phyloP scores from a whole-genome alignment of 2,888 invertebrate species.

The Gibbula magus region DNA sequence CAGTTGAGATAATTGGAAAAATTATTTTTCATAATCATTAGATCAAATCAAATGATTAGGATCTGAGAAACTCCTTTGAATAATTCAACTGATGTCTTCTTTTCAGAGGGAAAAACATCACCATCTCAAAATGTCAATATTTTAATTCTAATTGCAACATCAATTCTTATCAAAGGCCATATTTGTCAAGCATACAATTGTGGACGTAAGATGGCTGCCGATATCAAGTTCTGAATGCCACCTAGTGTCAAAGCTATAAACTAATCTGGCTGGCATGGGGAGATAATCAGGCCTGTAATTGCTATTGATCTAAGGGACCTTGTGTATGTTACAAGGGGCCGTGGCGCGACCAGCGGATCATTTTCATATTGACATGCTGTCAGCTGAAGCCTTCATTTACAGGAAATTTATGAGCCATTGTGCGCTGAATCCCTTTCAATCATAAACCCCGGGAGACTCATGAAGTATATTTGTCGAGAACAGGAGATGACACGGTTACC shows the following conservation, averaged over 20 bases:
- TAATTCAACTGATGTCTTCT: too few relatives aligned
- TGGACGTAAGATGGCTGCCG: too few relatives aligned
- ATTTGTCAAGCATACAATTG: too few relatives aligned
- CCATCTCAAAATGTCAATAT: too few relatives aligned
- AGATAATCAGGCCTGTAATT: constrained; percentile 19
- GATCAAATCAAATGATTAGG: too few relatives aligned
- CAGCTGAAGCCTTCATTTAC: constrained; percentile 12
- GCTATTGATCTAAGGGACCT: constrained; percentile 14
- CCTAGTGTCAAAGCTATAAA: constrained; percentile 7
- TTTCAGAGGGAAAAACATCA: too few relatives aligned
- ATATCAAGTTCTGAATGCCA: not conserved
- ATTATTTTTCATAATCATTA: too few relatives aligned
- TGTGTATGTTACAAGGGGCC: constrained; percentile 15
- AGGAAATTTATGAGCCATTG: constrained; percentile 9
- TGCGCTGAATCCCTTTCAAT: constrained; percentile 3
- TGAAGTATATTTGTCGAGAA: not conserved
- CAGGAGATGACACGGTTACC: not conserved
- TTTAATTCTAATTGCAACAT: too few relatives aligned
- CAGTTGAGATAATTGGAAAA: too few relatives aligned
- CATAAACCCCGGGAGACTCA: constrained; percentile 11
- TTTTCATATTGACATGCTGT: constrained; percentile 19
- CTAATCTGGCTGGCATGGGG: constrained; percentile 8
- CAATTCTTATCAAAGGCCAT: too few relatives aligned
- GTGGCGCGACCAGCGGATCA: not conserved
- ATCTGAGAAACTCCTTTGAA: too few relatives aligned